Evolutionary conservation across 1,140 invertebrate genomes (phyloP), one percentile per base, ranked within the genome.

Genomic region (Eciton burchellii): DNA sequence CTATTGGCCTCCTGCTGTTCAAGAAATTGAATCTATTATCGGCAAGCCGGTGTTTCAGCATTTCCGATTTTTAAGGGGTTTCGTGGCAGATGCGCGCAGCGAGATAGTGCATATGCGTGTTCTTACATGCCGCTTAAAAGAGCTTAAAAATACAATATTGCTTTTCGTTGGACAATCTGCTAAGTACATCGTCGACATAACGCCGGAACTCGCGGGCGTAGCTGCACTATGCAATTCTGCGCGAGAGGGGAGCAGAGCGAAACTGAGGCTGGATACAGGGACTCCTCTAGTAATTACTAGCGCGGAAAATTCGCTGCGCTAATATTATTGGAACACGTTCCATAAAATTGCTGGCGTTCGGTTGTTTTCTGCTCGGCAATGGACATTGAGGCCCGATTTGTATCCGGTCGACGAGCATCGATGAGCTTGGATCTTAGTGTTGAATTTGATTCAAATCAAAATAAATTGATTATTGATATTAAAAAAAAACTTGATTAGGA

Each of bases 171-270:
- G 82, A 81, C 57, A 60, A 66, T 24, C 85, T 62, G n/a, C 29
- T 47, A 68, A 82, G 52, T 70, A 45, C 14, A 68, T 54, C 24
- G 35, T 6, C n/a, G 57, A 86, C 79, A 87, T 72, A 88, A 60
- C 68, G 41, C 29, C 35, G 41, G 29, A 35, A 70, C 82, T 70
- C 76, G 56, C 72, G 77, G 74, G 65, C 54, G 73, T 72, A 84
- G 66, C 79, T 84, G 82, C 84, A 90, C 91, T 91, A 91, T 90
- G 91, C 83, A 90, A 91, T 91, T 91, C 87, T 87, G 74, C 57
- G 54, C 35, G 77, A 87, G 65, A 84, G 81, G 71, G 35, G 84
- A 76, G 59, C 76, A 84, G 41, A 65, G 62, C 71, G 74, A 74
- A 68, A 14, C 35, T 68, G 71, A 76, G 45, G 71, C 41, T 62